Conservation (phyloP, 2,113 vertebrate species). For the Phrynosoma blainvillii region DNA sequence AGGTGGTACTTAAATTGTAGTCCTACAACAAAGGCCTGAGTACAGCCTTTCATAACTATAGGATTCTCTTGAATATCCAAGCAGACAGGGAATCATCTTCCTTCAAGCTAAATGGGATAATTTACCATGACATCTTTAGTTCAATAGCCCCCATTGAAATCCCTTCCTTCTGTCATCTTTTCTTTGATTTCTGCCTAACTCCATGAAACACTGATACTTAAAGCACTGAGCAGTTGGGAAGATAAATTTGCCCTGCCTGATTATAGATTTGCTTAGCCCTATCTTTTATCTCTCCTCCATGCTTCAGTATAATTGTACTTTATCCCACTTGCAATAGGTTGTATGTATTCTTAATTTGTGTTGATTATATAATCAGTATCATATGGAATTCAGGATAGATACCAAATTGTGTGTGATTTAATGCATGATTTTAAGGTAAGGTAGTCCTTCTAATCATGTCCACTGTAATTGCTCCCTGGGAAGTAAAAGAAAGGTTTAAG, state of each 20-base stretch:
- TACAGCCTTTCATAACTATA: background rate
- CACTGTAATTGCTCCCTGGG: background rate
- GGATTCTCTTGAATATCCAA: background rate
- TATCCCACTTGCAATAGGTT: background rate
- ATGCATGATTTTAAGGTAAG: background rate
- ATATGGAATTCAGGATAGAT: background rate
- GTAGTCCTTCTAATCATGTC: background rate
- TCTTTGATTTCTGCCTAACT: background rate
- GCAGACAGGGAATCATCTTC: background rate
- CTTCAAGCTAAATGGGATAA: background rate
- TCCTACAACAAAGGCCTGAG: background rate
- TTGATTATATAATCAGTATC: conserved; percentile 16
- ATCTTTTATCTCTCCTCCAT: background rate
- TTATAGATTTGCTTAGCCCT: background rate
- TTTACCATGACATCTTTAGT: background rate
- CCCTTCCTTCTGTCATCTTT: background rate
- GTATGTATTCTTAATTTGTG: background rate
- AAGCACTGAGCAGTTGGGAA: background rate
- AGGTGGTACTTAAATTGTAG: background rate
- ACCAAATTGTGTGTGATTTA: background rate
- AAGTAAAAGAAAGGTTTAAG: background rate
- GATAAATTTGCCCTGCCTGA: background rate
- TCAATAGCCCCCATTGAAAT: background rate
- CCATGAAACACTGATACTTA: background rate
- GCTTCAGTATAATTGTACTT: background rate